Evolutionary conservation across 37 sponge, comb jelly and placozoan genomes (phyloP).

Genomic region (Halichondria panicea): DNA sequence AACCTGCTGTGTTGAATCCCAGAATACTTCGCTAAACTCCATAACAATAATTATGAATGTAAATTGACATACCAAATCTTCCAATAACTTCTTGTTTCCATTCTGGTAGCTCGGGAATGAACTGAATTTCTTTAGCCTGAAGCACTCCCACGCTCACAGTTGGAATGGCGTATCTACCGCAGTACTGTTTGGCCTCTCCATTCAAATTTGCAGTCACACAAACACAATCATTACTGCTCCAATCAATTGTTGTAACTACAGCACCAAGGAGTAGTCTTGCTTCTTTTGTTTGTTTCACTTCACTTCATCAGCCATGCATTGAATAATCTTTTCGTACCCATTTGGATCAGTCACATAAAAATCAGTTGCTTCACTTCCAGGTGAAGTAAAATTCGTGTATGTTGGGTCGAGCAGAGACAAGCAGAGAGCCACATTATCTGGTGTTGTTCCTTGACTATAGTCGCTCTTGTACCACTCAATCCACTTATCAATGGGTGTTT

Average conservation of each 20-base stretch:
- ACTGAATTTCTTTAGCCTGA: too few species aligned
- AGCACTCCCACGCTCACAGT: constrained; percentile 69
- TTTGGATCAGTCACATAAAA: constrained; percentile 54
- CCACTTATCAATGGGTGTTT: constrained; percentile 9
- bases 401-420: neutral
- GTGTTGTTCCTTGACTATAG: neutral
- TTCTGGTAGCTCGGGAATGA: too few species aligned
- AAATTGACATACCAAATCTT: too few species aligned
- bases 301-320: constrained; percentile 35
- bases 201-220: constrained; percentile 34
- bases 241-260: constrained; percentile 30
- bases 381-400: constrained; percentile 21
- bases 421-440: constrained; percentile 26
- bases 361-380: neutral
- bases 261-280: constrained; percentile 32
- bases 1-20: constrained; percentile 2
- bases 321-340: constrained; percentile 28
- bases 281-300: neutral
- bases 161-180: constrained; percentile 38
- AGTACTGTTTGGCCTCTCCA: constrained; percentile 8
- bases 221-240: constrained; percentile 50
- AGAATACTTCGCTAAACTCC: too few species aligned
- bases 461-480: constrained; percentile 45
- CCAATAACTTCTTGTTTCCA: too few species aligned
- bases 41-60: too few species aligned